Conservation (phyloP, 1,140 invertebrate species). For the Mesaphorura yosii region DNA sequence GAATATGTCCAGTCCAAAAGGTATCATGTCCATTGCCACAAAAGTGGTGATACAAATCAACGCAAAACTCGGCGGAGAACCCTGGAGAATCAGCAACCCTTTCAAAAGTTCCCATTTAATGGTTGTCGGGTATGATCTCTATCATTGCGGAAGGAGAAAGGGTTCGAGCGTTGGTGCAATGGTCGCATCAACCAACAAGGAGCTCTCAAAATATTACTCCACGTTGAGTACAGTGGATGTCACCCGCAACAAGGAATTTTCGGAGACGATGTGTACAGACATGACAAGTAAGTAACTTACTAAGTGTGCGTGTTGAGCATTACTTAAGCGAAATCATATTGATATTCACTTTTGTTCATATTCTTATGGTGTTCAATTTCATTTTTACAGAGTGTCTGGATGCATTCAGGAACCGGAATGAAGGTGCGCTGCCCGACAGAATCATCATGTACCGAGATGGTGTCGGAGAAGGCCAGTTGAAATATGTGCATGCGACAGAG, state of each 20-base stretch:
- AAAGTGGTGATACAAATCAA: conserved; percentile 57
- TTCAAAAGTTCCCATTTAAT: conserved; percentile 49
- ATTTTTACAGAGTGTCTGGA: conserved; percentile 41
- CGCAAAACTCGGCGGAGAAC: conserved; percentile 75
- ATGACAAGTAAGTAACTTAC: conserved; percentile 38
- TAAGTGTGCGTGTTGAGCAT: neutral
- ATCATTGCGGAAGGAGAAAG: conserved; percentile 49
- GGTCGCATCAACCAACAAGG: conserved; percentile 40
- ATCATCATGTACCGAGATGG: conserved; percentile 67
- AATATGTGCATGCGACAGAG: conserved; percentile 21
- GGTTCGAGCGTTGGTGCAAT: conserved; percentile 57
- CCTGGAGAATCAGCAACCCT: conserved; percentile 66
- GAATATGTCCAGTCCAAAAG: neutral
- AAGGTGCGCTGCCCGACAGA: conserved; percentile 38
- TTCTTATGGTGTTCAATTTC: too few species aligned
- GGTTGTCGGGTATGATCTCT: conserved; percentile 78
- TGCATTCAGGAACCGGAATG: conserved; percentile 35
- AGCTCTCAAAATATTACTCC: conserved; percentile 19
- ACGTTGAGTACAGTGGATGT: conserved; percentile 41
- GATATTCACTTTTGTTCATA: too few species aligned
- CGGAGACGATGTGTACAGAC: conserved; percentile 47
- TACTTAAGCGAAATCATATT: neutral
- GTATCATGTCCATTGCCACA: conserved; percentile 40
- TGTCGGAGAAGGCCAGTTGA: conserved; percentile 71
- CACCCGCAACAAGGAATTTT: conserved; percentile 18